A percentile compares a stretch with the other conserved stretches of the same genome.
Conservation (phyloP, 2,797 vertebrate genomes). For the Labeo calbasu region DNA sequence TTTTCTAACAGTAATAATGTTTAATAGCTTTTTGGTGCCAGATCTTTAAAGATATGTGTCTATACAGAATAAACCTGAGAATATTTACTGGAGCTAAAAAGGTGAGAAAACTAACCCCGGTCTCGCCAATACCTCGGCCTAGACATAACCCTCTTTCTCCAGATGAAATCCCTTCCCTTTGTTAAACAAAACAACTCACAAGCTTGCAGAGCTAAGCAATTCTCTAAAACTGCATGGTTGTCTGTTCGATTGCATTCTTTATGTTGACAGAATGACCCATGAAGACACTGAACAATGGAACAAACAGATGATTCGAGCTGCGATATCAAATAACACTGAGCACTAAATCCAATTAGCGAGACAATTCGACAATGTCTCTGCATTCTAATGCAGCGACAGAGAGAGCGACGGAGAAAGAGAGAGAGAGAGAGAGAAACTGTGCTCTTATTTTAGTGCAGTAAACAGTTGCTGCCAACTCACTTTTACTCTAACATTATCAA, state of each 20-base stretch:
- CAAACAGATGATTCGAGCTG: conserved; percentile 78
- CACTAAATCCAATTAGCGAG: conserved; percentile 59
- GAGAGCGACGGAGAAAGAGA: conserved; percentile 4
- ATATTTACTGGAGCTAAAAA: background rate
- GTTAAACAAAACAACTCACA: conserved; percentile 36
- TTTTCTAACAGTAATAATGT: background rate
- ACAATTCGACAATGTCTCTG: conserved; percentile 43
- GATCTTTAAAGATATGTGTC: background rate
- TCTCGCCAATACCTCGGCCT: background rate
- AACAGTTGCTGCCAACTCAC: conserved; percentile 47
- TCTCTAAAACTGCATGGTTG: conserved; percentile 57
- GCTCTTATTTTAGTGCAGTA: conserved; percentile 33
- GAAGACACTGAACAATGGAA: conserved; percentile 70
- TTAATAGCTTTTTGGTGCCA: background rate
- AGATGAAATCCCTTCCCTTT: conserved; percentile 24
- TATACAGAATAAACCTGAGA: background rate
- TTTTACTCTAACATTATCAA: conserved; percentile 44
- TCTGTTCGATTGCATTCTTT: conserved; percentile 44
- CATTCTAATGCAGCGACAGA: conserved; percentile 40
- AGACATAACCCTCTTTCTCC: background rate
- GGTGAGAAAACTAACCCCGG: background rate
- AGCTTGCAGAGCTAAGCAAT: conserved; percentile 61
- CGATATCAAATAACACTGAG: conserved; percentile 64
- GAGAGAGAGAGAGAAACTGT: conserved; percentile 12
- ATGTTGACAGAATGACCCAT: conserved; percentile 59